Conservation (phyloP, 2,888 invertebrate species). For the Nomada fucata region DNA sequence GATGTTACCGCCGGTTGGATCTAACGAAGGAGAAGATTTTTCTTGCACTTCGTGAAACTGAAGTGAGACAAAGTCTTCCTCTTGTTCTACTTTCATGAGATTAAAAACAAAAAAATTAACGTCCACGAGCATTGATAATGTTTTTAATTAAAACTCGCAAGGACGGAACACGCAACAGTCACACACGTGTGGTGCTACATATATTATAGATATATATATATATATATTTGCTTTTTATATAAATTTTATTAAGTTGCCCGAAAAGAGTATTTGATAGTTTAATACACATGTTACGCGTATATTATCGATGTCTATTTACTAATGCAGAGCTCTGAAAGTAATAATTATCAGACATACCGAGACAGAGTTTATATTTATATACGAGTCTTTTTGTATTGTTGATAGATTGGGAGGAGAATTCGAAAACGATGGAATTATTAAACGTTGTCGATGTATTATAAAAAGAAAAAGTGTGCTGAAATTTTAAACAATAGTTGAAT, state of each 20-base stretch:
- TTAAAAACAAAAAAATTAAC: constrained; percentile 37
- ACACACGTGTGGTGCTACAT: constrained; percentile 68
- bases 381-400: constrained; percentile 43
- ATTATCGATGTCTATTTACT: constrained; percentile 59
- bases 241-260: constrained; percentile 72
- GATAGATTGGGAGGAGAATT: constrained; percentile 9
- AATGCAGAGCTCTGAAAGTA: constrained; percentile 52
- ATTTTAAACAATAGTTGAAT: constrained; percentile 24
- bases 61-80: constrained; percentile 67
- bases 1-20: constrained; percentile 65
- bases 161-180: constrained; percentile 57
- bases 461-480: neutral
- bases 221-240: constrained; percentile 69
- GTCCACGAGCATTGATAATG: constrained; percentile 49
- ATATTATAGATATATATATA: constrained; percentile 57
- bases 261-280: constrained; percentile 74
- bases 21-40: constrained; percentile 58
- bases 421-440: constrained; percentile 10
- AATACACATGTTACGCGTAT: constrained; percentile 64
- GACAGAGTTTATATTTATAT: constrained; percentile 53
- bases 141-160: constrained; percentile 42
- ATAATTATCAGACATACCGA: constrained; percentile 44
- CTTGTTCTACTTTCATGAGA: constrained; percentile 48
- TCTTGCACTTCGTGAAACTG: constrained; percentile 58
- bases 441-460: constrained; percentile 1